phyloP scores from a whole-genome alignment of 2,113 vertebrate species.

The Heterocephalus glaber region DNA sequence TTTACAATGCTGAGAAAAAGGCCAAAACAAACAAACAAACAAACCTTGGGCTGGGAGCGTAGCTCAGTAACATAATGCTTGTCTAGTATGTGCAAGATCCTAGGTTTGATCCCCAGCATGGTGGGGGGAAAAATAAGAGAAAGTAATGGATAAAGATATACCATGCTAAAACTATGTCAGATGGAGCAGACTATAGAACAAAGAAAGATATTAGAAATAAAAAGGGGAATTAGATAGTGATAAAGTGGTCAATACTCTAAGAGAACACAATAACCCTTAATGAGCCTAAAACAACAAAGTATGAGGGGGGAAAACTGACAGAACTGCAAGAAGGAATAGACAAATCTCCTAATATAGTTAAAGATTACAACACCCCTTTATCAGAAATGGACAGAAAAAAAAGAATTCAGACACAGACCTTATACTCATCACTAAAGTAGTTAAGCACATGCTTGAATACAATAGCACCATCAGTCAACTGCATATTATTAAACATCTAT shows the following conservation, averaged over 20 bases:
- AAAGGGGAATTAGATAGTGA: not conserved
- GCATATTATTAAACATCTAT: conserved; percentile 5
- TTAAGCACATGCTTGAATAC: not conserved
- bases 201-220: conserved; percentile 6
- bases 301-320: not conserved
- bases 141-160: not conserved
- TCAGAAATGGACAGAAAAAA: conserved; percentile 11
- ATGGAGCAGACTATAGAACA: not conserved
- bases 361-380: not conserved
- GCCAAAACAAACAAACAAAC: not conserved
- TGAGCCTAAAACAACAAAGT: not conserved
- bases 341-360: not conserved
- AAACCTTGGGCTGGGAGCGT: not conserved
- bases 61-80: not conserved
- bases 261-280: not conserved
- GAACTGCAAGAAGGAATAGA: not conserved
- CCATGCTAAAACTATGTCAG: not conserved
- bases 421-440: too few species aligned
- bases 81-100: not conserved
- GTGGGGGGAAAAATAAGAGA: not conserved
- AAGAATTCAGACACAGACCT: too few species aligned
- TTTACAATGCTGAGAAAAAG: not conserved
- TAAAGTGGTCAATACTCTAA: not conserved
- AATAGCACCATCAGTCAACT: not conserved
- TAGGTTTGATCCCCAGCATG: not conserved